These are phyloP conservation scores for Helicolenus hilgendorfi DNA, from an alignment of 2,797 vertebrate genomes.

Conservation along the genomic window DNA sequence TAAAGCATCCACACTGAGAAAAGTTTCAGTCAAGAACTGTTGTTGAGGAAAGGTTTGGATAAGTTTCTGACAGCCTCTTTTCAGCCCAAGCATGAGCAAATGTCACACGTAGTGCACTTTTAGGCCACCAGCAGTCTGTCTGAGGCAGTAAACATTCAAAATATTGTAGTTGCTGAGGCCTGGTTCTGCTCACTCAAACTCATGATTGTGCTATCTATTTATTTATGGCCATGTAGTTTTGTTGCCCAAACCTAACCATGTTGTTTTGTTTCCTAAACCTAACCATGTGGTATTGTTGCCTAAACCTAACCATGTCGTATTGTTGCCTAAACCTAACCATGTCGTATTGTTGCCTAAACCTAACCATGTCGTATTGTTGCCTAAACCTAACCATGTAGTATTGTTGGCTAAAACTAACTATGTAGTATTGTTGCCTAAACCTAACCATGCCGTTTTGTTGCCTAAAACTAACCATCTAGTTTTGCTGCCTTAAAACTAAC, in stretches of 20 bases:
- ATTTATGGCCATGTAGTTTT: neutral
- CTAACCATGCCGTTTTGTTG: too few relatives aligned
- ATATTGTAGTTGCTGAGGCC: neutral
- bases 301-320: too few relatives aligned
- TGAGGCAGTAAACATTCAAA: neutral
- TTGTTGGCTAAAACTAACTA: too few relatives aligned
- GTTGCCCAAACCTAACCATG: too few relatives aligned
- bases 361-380: too few relatives aligned
- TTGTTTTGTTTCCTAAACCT: too few relatives aligned
- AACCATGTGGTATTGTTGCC: too few relatives aligned
- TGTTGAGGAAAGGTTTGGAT: neutral
- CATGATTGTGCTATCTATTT: neutral
- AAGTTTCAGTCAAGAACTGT: neutral
- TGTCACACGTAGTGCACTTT: neutral
- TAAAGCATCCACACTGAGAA: neutral
- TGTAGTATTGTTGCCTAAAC: too few relatives aligned
- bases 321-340: too few relatives aligned
- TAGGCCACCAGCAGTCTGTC: neutral
- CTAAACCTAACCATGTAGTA: too few relatives aligned
- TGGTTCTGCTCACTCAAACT: neutral
- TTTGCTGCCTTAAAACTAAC: too few relatives aligned
- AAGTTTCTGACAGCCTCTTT: neutral
- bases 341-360: rapidly evolving
- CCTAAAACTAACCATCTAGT: too few relatives aligned
- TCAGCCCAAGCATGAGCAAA: neutral